phyloP scores from a whole-genome alignment of 2,888 invertebrate species.

The Pollenia amentaria region DNA sequence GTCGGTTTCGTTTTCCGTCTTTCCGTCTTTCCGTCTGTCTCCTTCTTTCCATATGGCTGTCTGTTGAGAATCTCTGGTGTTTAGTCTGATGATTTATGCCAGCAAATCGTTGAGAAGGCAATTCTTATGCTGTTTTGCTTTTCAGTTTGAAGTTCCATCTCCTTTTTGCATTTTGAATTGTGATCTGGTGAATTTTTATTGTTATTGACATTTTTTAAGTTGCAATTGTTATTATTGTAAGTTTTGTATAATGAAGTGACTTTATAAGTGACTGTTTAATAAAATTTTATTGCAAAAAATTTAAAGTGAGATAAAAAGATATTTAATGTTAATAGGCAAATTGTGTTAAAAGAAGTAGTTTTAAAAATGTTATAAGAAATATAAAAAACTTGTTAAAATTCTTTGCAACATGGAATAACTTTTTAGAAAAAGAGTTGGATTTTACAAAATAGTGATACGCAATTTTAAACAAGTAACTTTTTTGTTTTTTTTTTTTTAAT shows the following conservation, averaged over 20 bases:
- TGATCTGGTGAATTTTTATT: constrained; percentile 56
- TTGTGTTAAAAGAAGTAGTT: no score
- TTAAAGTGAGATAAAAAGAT: not conserved
- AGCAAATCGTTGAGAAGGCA: constrained; percentile 41
- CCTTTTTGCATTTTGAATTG: constrained; percentile 31
- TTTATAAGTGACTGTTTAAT: not conserved
- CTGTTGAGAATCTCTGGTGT: not conserved
- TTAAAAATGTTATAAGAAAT: no score
- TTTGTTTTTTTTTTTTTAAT: no score
- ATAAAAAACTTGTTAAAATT: no score
- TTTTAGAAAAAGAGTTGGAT: no score
- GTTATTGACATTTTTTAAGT: constrained; percentile 58
- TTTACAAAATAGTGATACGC: no score
- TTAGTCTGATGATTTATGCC: constrained; percentile 27
- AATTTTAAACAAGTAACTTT: no score
- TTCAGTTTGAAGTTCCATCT: not conserved
- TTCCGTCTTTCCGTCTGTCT: not conserved
- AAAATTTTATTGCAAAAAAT: constrained; percentile 12
- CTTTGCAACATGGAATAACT: no score
- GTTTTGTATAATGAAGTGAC: constrained; percentile 10
- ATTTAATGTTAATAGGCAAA: no score
- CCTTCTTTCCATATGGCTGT: not conserved
- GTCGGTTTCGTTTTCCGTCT: not conserved
- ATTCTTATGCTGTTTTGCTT: not conserved
- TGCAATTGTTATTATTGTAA: constrained; percentile 9